Conservation (phyloP, 2,113 vertebrate genomes). For the Formicarius rufipectus region DNA sequence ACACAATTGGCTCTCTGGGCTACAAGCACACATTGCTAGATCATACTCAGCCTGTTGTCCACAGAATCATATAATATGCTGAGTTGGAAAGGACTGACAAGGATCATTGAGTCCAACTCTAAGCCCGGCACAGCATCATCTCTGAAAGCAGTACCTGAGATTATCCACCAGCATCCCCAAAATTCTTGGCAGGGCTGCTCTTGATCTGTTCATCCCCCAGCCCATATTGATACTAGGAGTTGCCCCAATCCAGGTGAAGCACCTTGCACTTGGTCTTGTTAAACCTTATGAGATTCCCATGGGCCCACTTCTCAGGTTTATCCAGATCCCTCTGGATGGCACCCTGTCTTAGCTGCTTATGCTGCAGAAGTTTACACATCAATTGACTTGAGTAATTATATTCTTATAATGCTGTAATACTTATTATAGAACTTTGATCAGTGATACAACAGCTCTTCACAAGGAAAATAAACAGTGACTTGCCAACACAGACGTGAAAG, state of each 20-base stretch:
- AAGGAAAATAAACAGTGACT: not conserved
- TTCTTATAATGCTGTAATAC: not conserved
- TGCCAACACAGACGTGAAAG: not conserved
- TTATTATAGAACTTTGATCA: not conserved
- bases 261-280: not conserved
- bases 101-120: not conserved
- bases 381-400: not conserved
- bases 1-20: not conserved
- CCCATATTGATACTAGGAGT: too few species aligned
- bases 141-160: not conserved
- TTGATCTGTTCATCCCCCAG: not conserved
- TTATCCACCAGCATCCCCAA: not conserved
- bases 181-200: not conserved
- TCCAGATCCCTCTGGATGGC: not conserved
- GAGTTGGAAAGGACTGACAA: not conserved
- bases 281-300: not conserved
- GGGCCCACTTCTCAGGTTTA: not conserved
- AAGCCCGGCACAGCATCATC: not conserved
- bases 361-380: not conserved
- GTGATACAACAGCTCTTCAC: not conserved
- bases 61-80: not conserved
- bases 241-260: fast-evolving
- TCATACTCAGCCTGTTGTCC: not conserved
- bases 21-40: not conserved
- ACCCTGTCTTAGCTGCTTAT: not conserved